phyloP scores from a whole-genome alignment of 1,140 invertebrate genomes.

The Trichoplusia ni region DNA sequence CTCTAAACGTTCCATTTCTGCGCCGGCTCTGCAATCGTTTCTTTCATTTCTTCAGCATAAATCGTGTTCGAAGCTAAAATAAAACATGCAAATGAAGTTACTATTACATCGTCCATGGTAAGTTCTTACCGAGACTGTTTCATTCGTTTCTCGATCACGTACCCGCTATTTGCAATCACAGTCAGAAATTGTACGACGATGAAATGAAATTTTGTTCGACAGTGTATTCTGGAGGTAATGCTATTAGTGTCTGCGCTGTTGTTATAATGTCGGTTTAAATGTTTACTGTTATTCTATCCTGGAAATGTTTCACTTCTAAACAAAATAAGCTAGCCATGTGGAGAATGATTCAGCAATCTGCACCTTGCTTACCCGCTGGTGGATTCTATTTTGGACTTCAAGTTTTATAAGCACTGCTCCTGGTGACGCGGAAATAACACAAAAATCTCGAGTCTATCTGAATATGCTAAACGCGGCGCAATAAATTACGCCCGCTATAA shows the following conservation, averaged over 20 bases:
- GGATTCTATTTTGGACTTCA: no score
- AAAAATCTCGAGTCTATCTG: no score
- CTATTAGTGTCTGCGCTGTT: not conserved
- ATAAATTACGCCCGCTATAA: no score
- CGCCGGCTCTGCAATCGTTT: not conserved
- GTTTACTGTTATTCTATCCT: not conserved
- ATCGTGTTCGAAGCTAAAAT: not conserved
- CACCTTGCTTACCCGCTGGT: no score
- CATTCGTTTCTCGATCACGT: slow-evolving; percentile 15
- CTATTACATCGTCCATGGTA: not conserved
- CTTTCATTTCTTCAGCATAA: no score
- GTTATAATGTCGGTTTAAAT: not conserved
- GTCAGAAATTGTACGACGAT: slow-evolving; percentile 7
- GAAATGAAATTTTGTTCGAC: not conserved
- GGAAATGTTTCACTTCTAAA: no score
- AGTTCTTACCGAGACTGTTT: not conserved
- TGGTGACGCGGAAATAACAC: no score
- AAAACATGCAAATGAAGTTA: slow-evolving; percentile 13
- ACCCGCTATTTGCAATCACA: slow-evolving; percentile 20
- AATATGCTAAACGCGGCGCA: no score
- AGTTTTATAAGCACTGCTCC: no score
- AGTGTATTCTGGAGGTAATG: not conserved
- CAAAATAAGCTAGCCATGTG: no score
- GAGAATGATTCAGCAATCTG: no score
- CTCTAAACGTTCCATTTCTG: no score